These are phyloP conservation scores for Anas capensis DNA, from an alignment of 2,797 vertebrate genomes.

Conservation along the genomic window DNA sequence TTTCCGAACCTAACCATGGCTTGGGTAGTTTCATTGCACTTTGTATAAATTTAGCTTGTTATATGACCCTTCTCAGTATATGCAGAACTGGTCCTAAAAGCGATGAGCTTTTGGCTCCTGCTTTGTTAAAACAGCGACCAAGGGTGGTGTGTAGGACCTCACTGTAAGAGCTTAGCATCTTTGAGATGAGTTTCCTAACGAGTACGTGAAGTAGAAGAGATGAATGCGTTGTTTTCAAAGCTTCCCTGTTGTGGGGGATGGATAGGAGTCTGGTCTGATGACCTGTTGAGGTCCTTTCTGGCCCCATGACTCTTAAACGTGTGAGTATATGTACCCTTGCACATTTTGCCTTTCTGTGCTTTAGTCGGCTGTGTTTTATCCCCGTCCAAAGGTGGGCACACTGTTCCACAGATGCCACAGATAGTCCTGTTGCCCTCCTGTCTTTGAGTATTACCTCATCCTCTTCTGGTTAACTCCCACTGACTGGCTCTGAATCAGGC, in stretches of 20 bases:
- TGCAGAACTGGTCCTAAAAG: background rate
- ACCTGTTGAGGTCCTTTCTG: background rate
- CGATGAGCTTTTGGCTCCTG: background rate
- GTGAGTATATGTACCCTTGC: background rate
- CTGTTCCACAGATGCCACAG: background rate
- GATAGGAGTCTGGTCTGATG: background rate
- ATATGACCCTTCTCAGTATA: background rate
- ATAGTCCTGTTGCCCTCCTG: background rate
- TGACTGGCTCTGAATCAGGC: conserved; percentile 59
- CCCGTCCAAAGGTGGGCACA: background rate
- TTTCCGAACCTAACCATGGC: background rate
- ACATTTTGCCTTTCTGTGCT: conserved; percentile 30
- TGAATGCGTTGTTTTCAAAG: background rate
- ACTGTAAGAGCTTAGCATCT: background rate
- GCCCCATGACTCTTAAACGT: background rate
- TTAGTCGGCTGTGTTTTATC: accelerated
- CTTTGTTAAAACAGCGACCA: background rate
- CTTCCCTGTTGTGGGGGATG: background rate
- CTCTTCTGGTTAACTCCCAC: conserved; percentile 51
- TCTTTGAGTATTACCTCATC: conserved; percentile 70
- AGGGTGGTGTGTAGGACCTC: background rate
- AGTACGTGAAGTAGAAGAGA: background rate
- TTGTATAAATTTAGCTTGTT: background rate
- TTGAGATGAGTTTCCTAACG: background rate
- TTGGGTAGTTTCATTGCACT: conserved; percentile 28